A percentile compares a stretch with the other conserved stretches of the same genome.
These are phyloP conservation scores for Calameuta idolon DNA, from an alignment of 2,888 invertebrate genomes.

Conservation along the genomic window DNA sequence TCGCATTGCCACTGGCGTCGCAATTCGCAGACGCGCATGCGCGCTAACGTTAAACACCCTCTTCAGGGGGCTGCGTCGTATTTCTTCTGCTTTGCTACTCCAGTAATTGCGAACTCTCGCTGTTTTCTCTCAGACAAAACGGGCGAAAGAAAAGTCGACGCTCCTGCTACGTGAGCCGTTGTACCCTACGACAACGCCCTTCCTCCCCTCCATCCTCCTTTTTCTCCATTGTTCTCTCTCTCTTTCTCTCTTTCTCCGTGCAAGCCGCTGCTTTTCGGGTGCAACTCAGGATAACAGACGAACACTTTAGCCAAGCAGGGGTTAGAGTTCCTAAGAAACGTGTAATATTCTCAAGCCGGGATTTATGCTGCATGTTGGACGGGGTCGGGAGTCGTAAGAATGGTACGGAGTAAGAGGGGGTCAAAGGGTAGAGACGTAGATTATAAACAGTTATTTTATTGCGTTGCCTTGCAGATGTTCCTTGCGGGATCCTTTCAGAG, in stretches of 20 bases:
- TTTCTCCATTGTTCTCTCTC: no score
- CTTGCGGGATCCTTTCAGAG: not conserved
- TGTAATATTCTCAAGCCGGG: conserved; percentile 42
- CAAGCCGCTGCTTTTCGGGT: no score
- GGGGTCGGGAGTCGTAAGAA: conserved; percentile 17
- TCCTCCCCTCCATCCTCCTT: no score
- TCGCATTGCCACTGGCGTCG: no score
- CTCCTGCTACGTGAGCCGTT: not conserved
- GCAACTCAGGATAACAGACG: not conserved
- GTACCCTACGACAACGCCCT: no score
- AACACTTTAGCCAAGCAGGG: conserved; percentile 13
- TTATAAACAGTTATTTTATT: conserved; percentile 46
- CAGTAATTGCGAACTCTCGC: conserved; percentile 10
- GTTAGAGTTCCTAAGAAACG: conserved; percentile 30
- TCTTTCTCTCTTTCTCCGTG: no score
- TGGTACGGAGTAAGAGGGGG: not conserved
- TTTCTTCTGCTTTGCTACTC: conserved; percentile 5
- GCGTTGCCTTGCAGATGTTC: conserved; percentile 30
- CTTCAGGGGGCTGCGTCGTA: not conserved
- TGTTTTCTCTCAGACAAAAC: conserved; percentile 23
- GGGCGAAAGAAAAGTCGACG: conserved; percentile 13
- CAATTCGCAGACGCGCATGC: no score
- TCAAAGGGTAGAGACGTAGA: conserved; percentile 24
- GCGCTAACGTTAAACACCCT: no score
- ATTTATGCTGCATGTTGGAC: conserved; percentile 37